These are phyloP conservation scores for Mnemiopsis leidyi DNA, from an alignment of 37 sponge, comb jelly and placozoan genomes.

Conservation along the genomic window DNA sequence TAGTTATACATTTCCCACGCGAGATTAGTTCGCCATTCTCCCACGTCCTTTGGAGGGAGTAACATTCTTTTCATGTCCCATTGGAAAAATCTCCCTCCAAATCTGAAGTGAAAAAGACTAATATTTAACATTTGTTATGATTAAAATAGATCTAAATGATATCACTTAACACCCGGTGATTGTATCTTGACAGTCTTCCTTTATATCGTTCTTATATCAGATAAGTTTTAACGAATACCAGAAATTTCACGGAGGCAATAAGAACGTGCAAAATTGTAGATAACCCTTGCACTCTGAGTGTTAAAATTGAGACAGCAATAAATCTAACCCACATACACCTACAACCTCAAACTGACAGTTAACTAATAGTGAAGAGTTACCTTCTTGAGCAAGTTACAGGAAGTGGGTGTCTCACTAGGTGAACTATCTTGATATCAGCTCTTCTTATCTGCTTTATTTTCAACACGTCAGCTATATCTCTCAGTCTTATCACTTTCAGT, in stretches of 20 bases:
- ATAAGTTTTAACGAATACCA: no score
- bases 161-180: no score
- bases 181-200: no score
- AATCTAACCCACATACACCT: no score
- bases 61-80: background rate
- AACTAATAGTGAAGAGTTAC: background rate
- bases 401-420: background rate
- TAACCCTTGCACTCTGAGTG: no score
- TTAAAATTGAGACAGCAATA: no score
- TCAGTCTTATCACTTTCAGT: constrained; percentile 1
- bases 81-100: background rate
- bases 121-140: no score
- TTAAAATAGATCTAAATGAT: no score
- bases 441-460: background rate
- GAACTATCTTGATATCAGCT: constrained; percentile 16
- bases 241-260: no score
- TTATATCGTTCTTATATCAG: no score
- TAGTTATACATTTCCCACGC: background rate
- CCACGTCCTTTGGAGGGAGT: background rate
- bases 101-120: no score
- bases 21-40: background rate
- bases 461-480: background rate
- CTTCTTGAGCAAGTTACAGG: background rate
- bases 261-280: no score
- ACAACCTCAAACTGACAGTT: background rate